Percentiles rank a stretch among this genome's conserved stretches.
phyloP scores from a whole-genome alignment of 2,888 invertebrate species.

The Meandrusa payeni region DNA sequence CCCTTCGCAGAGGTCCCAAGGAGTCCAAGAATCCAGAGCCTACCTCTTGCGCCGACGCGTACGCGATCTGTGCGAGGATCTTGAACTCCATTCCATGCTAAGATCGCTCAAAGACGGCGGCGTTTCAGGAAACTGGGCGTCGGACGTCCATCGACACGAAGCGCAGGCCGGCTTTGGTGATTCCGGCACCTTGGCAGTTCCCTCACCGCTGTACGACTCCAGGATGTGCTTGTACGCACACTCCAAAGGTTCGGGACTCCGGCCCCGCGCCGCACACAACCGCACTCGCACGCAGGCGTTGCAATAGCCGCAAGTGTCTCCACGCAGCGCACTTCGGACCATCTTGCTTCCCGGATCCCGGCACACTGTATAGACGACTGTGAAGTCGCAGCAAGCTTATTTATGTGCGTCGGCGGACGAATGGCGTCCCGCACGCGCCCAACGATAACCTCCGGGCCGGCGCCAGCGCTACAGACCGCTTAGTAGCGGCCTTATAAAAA shows the following conservation, averaged over 20 bases:
- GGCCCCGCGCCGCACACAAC: constrained; percentile 62
- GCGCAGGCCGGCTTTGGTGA: constrained; percentile 58
- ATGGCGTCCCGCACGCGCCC: constrained; percentile 72
- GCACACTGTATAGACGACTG: constrained; percentile 53
- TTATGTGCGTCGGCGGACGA: constrained; percentile 50
- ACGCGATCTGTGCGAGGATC: constrained; percentile 57
- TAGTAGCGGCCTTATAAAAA: constrained; percentile 33
- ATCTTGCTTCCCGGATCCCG: constrained; percentile 46
- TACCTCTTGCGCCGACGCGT: constrained; percentile 67
- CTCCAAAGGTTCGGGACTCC: constrained; percentile 64
- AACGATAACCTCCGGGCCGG: constrained; percentile 65
- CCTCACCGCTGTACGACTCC: constrained; percentile 57
- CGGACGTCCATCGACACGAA: constrained; percentile 72
- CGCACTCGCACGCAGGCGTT: constrained; percentile 68
- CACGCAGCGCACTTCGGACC: constrained; percentile 57
- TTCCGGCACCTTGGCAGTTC: constrained; percentile 47
- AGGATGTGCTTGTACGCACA: constrained; percentile 76
- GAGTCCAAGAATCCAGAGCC: constrained; percentile 20
- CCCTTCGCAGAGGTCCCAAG: constrained; percentile 11
- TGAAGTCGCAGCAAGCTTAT: constrained; percentile 47
- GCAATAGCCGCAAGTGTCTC: constrained; percentile 72
- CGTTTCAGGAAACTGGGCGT: constrained; percentile 74
- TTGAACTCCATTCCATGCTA: constrained; percentile 70
- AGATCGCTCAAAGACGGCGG: constrained; percentile 67
- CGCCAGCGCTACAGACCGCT: constrained; percentile 54